Conservation (phyloP, 2,888 invertebrate genomes). For the Aradus depressus region DNA sequence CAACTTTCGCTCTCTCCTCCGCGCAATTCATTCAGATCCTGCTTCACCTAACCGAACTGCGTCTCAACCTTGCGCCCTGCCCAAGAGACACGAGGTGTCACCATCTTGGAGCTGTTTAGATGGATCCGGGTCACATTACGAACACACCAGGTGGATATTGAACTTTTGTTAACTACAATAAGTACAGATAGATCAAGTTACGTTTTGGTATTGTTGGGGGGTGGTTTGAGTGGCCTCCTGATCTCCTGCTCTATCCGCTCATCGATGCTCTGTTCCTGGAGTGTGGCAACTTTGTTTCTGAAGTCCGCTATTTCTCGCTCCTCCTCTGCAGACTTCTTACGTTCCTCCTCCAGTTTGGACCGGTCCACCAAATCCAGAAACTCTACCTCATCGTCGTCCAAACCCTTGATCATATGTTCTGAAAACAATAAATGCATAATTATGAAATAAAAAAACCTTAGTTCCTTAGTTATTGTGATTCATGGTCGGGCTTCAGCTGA, state of each 20-base stretch:
- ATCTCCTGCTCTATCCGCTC: conserved; percentile 55
- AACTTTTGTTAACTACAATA: too few relatives aligned
- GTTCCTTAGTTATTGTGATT: too few relatives aligned
- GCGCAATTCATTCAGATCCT: too few relatives aligned
- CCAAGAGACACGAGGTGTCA: too few relatives aligned
- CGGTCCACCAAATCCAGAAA: conserved; percentile 85
- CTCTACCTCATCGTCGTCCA: conserved; percentile 93
- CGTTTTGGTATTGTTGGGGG: conserved; percentile 35
- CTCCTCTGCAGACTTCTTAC: conserved; percentile 73
- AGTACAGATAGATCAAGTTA: too few relatives aligned
- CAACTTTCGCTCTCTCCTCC: too few relatives aligned
- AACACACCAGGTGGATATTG: too few relatives aligned
- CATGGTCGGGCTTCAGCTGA: too few relatives aligned
- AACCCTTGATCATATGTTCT: conserved; percentile 58
- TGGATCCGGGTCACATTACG: too few relatives aligned
- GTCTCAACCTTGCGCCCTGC: too few relatives aligned
- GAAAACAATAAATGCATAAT: conserved; percentile 24
- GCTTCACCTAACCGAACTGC: too few relatives aligned
- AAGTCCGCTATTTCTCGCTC: conserved; percentile 74
- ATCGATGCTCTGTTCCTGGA: conserved; percentile 54
- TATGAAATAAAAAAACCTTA: conserved; percentile 11
- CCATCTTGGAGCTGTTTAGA: too few relatives aligned
- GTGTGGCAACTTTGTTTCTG: conserved; percentile 54
- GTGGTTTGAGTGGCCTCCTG: conserved; percentile 17
- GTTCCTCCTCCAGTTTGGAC: conserved; percentile 73